Conservation (phyloP, 2,888 invertebrate genomes). For the Tryphoninae sp. region DNA sequence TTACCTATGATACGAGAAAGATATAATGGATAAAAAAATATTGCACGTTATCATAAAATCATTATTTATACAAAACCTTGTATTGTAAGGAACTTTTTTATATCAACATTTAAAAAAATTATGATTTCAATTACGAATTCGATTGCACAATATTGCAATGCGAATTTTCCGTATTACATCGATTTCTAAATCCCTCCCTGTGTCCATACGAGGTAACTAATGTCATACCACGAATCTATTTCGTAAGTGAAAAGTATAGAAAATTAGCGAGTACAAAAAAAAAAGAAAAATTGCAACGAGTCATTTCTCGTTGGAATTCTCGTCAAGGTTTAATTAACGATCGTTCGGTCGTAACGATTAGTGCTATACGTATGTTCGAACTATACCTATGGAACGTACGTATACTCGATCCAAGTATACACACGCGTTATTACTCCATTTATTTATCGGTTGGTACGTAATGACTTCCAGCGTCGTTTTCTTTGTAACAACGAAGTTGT, state of each 20-base stretch:
- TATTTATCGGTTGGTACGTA: background rate
- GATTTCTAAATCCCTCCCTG: slow-evolving; percentile 7
- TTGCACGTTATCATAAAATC: background rate
- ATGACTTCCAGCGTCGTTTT: background rate
- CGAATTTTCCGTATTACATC: background rate
- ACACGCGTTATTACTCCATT: slow-evolving; percentile 5
- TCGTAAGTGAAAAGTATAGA: background rate
- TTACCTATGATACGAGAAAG: background rate
- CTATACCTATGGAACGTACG: background rate
- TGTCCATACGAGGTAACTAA: slow-evolving; percentile 37
- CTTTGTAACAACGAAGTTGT: slow-evolving; percentile 21
- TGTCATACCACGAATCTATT: slow-evolving; percentile 35
- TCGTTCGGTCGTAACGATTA: slow-evolving; percentile 63
- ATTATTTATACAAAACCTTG: background rate
- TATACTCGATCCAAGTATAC: slow-evolving; percentile 17
- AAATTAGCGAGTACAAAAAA: background rate
- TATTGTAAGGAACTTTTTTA: slow-evolving; percentile 3
- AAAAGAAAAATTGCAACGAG: slow-evolving; percentile 46
- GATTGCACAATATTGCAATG: background rate
- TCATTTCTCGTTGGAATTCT: slow-evolving; percentile 34
- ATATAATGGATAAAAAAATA: background rate
- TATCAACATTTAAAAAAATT: background rate
- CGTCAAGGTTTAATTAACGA: slow-evolving; percentile 60
- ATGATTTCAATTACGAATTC: no score
- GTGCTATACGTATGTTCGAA: slow-evolving; percentile 13